phyloP scores from a whole-genome alignment of 2,797 vertebrate species.

The Glossophaga mutica region DNA sequence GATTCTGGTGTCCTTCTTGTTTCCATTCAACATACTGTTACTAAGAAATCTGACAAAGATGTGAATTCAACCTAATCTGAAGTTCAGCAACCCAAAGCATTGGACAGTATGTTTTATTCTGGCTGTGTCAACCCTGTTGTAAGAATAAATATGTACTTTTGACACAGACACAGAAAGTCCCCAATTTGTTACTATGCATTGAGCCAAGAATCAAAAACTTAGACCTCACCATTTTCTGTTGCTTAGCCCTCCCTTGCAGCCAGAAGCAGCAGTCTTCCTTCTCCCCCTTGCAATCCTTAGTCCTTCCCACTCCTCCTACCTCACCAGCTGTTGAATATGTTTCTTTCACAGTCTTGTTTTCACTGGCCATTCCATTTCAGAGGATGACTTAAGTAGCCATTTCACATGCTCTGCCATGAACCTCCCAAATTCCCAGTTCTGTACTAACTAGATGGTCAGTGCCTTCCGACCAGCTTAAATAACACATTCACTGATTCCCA shows the following conservation, averaged over 20 bases:
- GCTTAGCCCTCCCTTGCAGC: background rate
- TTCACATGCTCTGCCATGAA: background rate
- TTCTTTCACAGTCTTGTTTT: background rate
- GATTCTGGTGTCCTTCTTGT: background rate
- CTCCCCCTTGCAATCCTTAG: background rate
- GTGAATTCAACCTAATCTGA: background rate
- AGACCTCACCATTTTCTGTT: background rate
- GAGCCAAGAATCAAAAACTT: background rate
- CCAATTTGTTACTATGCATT: background rate
- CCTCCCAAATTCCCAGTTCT: background rate
- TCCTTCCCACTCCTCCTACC: background rate
- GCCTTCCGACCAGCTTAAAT: background rate
- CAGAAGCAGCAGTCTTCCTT: background rate
- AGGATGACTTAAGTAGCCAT: background rate
- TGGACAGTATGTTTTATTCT: background rate
- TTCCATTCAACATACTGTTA: background rate
- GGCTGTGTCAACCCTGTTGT: background rate
- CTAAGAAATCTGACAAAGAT: constrained; percentile 4
- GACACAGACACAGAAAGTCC: background rate
- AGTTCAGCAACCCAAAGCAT: background rate
- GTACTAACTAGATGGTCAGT: background rate
- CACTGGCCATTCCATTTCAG: background rate
- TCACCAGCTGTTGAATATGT: background rate
- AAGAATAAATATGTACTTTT: background rate
- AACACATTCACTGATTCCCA: background rate